Percentiles rank a stretch among this genome's conserved stretches.
phyloP scores from a whole-genome alignment of 2,113 vertebrate species.

The Macquaria ambigua region DNA sequence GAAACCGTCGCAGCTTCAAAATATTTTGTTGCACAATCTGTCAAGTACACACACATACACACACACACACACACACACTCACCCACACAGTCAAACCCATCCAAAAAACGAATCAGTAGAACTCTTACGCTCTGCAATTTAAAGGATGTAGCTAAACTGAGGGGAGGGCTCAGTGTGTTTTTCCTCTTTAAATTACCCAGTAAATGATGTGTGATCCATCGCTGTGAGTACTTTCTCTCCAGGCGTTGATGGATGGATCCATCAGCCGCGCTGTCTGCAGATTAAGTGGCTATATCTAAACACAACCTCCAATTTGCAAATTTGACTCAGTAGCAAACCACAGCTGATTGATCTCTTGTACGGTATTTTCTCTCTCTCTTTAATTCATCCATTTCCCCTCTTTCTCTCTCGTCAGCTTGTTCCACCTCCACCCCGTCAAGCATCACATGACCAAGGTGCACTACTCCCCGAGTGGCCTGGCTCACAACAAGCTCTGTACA shows the following conservation, averaged over 20 bases:
- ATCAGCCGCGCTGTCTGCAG: slow-evolving; percentile 59
- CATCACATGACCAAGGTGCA: slow-evolving; percentile 22
- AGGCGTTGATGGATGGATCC: slow-evolving; percentile 74
- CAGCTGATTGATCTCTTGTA: slow-evolving; percentile 47
- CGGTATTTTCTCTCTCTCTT: slow-evolving; percentile 16
- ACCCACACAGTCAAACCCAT: slow-evolving; percentile 13
- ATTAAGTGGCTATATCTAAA: slow-evolving; percentile 72
- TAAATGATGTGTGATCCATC: slow-evolving; percentile 68
- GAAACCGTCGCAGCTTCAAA: slow-evolving; percentile 27
- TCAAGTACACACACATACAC: slow-evolving; percentile 5
- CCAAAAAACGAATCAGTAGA: slow-evolving; percentile 10
- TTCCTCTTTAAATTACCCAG: slow-evolving; percentile 69
- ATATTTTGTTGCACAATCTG: slow-evolving; percentile 44
- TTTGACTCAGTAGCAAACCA: slow-evolving; percentile 62
- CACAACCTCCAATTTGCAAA: slow-evolving; percentile 55
- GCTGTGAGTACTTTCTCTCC: slow-evolving; percentile 34
- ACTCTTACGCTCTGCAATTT: slow-evolving; percentile 11
- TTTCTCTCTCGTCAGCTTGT: slow-evolving; percentile 21
- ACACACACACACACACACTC: no score
- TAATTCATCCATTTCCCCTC: slow-evolving; percentile 12
- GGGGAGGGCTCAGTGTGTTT: slow-evolving; percentile 34
- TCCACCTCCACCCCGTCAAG: slow-evolving; percentile 10
- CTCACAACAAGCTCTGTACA: slow-evolving; percentile 45
- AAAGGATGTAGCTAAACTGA: slow-evolving; percentile 28
- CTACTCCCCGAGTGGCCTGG: slow-evolving; percentile 30